Conservation (phyloP, 2,888 invertebrate species). For the Ethmia dodecea region DNA sequence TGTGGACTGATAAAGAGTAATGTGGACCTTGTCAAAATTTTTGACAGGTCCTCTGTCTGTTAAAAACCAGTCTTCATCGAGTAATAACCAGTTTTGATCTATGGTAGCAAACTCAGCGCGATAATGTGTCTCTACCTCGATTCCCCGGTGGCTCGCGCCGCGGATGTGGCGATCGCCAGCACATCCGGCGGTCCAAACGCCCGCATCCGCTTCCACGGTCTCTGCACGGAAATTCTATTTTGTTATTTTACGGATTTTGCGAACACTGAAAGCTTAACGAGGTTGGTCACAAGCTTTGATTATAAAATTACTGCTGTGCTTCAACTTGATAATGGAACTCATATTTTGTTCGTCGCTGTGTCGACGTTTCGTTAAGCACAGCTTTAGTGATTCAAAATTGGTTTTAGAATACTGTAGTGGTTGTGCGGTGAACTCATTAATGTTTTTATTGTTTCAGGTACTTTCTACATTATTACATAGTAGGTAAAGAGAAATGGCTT, state of each 20-base stretch:
- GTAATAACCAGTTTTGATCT: too few relatives aligned
- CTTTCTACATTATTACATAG: neutral
- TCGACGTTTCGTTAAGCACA: neutral
- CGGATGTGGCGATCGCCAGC: constrained; percentile 58
- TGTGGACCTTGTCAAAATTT: too few relatives aligned
- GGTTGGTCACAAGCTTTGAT: constrained; percentile 42
- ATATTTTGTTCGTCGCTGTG: constrained; percentile 26
- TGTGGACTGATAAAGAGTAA: too few relatives aligned
- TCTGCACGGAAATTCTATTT: constrained; percentile 41
- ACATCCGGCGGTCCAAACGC: constrained; percentile 55
- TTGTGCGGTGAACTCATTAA: neutral
- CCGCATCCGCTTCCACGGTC: constrained; percentile 29
- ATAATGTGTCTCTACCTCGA: too few relatives aligned
- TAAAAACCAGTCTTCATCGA: too few relatives aligned
- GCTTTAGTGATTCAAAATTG: neutral
- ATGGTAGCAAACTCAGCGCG: too few relatives aligned
- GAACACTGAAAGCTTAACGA: constrained; percentile 47
- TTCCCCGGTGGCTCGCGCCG: constrained; percentile 16
- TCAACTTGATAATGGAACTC: constrained; percentile 40
- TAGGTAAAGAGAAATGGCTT: too few relatives aligned
- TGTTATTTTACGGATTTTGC: constrained; percentile 39
- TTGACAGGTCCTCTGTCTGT: too few relatives aligned
- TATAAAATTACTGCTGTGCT: constrained; percentile 46
- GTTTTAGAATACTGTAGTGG: neutral
- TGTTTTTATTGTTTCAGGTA: constrained; percentile 1